phyloP scores from a whole-genome alignment of 2,888 invertebrate genomes.

The Leptopilina drosophilae region DNA sequence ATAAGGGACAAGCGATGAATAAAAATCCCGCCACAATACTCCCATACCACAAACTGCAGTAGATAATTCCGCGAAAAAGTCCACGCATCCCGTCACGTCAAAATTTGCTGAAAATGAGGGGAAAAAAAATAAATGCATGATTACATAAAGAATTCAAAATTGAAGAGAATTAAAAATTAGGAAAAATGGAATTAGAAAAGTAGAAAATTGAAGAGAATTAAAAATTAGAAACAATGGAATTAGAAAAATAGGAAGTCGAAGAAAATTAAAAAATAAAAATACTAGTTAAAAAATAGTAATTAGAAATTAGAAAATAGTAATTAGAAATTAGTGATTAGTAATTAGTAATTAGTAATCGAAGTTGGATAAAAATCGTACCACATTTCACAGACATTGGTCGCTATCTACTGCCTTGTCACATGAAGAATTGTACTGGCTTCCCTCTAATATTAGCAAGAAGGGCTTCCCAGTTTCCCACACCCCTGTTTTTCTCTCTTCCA shows the following conservation, averaged over 20 bases:
- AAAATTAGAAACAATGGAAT: too few relatives aligned
- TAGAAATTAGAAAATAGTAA: too few relatives aligned
- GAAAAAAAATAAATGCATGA: too few relatives aligned
- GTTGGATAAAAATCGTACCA: slow-evolving; percentile 56
- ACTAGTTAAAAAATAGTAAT: too few relatives aligned
- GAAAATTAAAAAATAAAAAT: too few relatives aligned
- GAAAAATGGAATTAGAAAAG: too few relatives aligned
- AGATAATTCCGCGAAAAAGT: slow-evolving; percentile 74
- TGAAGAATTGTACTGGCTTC: slow-evolving; percentile 72
- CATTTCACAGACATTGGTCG: slow-evolving; percentile 65
- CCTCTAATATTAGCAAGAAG: slow-evolving; percentile 63
- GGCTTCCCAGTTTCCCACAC: slow-evolving; percentile 66
- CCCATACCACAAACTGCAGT: slow-evolving; percentile 78
- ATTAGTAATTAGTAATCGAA: not conserved
- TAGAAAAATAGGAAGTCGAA: too few relatives aligned
- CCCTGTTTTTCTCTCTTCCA: slow-evolving; percentile 60
- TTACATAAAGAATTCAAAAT: too few relatives aligned
- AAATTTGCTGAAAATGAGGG: not conserved
- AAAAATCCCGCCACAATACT: slow-evolving; percentile 79
- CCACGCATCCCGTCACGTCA: slow-evolving; percentile 65
- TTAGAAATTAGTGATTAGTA: not conserved
- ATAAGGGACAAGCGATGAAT: slow-evolving; percentile 82
- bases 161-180: too few relatives aligned
- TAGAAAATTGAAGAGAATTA: too few relatives aligned
- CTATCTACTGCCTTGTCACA: slow-evolving; percentile 65